A percentile compares a stretch with the other conserved stretches of the same genome.
These are phyloP conservation scores for Mercenaria mercenaria DNA, from an alignment of 1,140 invertebrate genomes.

Conservation along the genomic window DNA sequence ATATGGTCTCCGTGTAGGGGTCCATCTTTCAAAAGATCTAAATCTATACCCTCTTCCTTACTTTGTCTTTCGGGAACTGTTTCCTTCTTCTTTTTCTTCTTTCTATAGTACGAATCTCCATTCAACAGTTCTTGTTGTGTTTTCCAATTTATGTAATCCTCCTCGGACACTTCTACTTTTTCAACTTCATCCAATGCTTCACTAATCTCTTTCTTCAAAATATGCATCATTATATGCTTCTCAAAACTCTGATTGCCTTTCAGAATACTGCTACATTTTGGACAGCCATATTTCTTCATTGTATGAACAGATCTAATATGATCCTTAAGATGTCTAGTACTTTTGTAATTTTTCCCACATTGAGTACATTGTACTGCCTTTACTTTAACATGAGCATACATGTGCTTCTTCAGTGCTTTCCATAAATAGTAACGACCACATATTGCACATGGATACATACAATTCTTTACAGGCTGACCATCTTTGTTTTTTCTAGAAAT, in stretches of 20 bases:
- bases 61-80: not conserved
- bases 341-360: constrained; percentile 41
- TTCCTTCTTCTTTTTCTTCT: not conserved
- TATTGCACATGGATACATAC: constrained; percentile 40
- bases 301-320: constrained; percentile 42
- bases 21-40: not conserved
- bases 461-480: constrained; percentile 1
- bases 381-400: constrained; percentile 15
- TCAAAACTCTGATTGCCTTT: constrained; percentile 39
- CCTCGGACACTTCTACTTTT: constrained; percentile 1
- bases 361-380: not conserved
- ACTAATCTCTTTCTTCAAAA: constrained; percentile 28
- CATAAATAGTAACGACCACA: constrained; percentile 35
- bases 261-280: not conserved
- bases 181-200: not conserved
- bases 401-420: constrained; percentile 37
- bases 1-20: not conserved
- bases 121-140: not conserved
- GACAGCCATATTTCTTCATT: constrained; percentile 4
- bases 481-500: not conserved
- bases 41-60: not conserved
- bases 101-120: not conserved
- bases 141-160: constrained; percentile 4
- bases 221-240: constrained; percentile 31
- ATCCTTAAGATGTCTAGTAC: constrained; percentile 38